These are phyloP conservation scores for Streblospio benedicti DNA, from an alignment of 1,140 invertebrate genomes.

Conservation along the genomic window DNA sequence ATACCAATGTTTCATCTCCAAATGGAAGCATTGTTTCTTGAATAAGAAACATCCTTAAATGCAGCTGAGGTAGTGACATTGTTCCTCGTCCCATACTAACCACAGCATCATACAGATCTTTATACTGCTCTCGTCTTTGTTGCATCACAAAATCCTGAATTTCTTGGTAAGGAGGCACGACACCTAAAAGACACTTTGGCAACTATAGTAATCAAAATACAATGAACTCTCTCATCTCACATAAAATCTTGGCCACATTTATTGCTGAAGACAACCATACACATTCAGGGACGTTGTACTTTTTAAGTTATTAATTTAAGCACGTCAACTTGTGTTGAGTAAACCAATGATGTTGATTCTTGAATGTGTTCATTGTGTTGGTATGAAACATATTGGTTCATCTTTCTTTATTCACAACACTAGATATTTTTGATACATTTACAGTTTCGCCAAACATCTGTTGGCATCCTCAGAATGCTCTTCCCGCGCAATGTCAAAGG, in stretches of 20 bases:
- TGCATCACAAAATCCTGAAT: conserved; percentile 64
- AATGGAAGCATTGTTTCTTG: conserved; percentile 59
- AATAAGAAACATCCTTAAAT: conserved; percentile 68
- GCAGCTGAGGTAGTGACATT: conserved; percentile 54
- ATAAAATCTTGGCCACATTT: conserved; percentile 13
- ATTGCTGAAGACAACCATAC: neutral
- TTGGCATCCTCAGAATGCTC: too few species aligned
- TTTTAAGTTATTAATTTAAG: neutral
- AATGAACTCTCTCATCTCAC: neutral
- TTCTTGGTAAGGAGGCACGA: conserved; percentile 64
- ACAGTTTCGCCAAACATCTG: too few species aligned
- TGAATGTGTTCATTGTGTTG: too few species aligned
- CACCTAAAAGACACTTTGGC: conserved; percentile 49
- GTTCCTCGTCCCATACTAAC: conserved; percentile 55
- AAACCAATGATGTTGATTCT: neutral
- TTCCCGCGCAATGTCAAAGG: too few species aligned
- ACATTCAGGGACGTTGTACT: neutral
- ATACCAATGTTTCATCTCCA: conserved; percentile 48
- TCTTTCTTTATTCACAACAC: too few species aligned
- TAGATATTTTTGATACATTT: too few species aligned
- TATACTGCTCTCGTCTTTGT: conserved; percentile 63
- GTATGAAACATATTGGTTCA: too few species aligned
- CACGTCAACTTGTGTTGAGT: neutral
- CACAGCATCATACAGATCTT: conserved; percentile 63
- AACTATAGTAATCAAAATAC: neutral